phyloP scores from a whole-genome alignment of 2,113 vertebrate genomes.

The Astatotilapia flaviijosephi region DNA sequence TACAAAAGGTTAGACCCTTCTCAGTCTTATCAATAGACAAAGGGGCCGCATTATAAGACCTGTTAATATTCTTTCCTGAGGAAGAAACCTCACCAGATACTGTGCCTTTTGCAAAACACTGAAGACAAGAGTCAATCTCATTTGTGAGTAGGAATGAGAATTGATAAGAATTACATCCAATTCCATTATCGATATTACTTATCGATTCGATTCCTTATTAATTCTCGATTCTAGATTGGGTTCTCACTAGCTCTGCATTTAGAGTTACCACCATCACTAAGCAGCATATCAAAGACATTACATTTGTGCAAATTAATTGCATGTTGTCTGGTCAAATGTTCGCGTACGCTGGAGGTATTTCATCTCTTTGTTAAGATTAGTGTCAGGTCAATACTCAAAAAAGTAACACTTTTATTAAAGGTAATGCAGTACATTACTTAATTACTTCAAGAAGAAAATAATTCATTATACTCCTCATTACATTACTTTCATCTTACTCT shows the following conservation, averaged over 20 bases:
- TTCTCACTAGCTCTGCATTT: background rate
- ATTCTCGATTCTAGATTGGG: background rate
- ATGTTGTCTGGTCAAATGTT: background rate
- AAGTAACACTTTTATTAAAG: background rate
- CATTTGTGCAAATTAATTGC: background rate
- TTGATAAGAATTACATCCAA: background rate
- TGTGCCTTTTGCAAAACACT: background rate
- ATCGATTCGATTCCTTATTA: background rate
- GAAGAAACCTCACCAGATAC: background rate
- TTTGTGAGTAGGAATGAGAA: background rate
- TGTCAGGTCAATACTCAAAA: background rate
- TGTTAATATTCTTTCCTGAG: background rate
- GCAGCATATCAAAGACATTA: background rate
- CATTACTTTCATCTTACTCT: background rate
- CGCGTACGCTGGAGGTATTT: accelerated
- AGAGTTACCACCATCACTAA: background rate
- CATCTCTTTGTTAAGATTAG: background rate
- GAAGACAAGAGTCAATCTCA: background rate
- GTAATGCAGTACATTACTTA: background rate
- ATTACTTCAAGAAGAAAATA: background rate
- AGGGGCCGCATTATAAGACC: background rate
- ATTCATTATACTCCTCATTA: background rate
- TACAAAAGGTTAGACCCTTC: background rate
- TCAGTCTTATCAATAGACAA: background rate
- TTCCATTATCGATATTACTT: accelerated